A percentile compares a stretch with the other conserved stretches of the same genome.
These are phyloP conservation scores for Axis porcinus DNA, from an alignment of 2,113 vertebrate species.

Conservation along the genomic window DNA sequence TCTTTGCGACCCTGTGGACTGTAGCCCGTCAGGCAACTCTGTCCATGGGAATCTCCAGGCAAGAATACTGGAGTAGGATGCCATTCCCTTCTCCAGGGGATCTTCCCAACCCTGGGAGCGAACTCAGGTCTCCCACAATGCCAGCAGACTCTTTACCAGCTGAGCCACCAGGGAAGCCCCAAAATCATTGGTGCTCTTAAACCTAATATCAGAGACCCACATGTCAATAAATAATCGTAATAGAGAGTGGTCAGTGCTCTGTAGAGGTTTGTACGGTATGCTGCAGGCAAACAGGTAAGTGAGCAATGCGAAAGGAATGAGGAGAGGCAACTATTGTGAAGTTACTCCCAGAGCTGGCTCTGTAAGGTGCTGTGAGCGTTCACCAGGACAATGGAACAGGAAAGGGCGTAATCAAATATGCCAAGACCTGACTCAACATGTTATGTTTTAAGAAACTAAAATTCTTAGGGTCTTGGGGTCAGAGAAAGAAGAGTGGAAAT, in stretches of 20 bases:
- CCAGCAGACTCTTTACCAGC: not conserved
- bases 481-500: not conserved
- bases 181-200: not conserved
- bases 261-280: not conserved
- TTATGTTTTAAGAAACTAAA: not conserved
- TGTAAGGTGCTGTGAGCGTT: not conserved
- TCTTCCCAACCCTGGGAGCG: not conserved
- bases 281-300: not conserved
- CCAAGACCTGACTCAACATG: not conserved
- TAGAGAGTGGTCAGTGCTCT: fast-evolving
- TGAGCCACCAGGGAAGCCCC: not conserved
- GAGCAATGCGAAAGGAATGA: fast-evolving
- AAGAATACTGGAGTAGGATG: not conserved
- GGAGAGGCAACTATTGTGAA: not conserved
- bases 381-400: not conserved
- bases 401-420: not conserved
- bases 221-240: not conserved
- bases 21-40: not conserved
- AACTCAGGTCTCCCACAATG: not conserved
- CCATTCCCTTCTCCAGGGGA: not conserved
- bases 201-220: not conserved
- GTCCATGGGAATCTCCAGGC: not conserved
- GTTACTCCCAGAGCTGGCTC: not conserved
- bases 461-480: not conserved
- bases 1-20: not conserved